Conservation (phyloP, 2,113 vertebrate genomes). For the Caranx melampygus region DNA sequence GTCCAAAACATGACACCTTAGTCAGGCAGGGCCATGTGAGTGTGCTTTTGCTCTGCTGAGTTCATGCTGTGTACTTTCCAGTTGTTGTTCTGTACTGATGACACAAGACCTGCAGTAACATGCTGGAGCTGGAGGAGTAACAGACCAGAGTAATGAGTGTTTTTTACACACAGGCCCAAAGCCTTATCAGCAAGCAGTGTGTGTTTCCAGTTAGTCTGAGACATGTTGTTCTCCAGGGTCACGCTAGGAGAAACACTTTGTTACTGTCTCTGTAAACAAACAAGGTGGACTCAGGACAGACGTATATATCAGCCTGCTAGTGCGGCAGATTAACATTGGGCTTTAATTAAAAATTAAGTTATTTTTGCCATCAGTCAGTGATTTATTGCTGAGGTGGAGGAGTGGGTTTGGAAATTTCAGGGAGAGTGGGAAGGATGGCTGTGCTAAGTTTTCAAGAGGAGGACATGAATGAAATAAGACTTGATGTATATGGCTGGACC, state of each 20-base stretch:
- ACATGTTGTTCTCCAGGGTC: slow-evolving; percentile 66
- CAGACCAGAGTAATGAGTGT: slow-evolving; percentile 53
- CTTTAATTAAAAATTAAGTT: background rate
- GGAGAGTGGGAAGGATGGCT: too few relatives aligned
- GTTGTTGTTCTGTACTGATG: slow-evolving; percentile 29
- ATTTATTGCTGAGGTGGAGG: background rate
- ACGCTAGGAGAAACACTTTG: slow-evolving; percentile 33
- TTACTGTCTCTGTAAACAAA: slow-evolving; percentile 28
- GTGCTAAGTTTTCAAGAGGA: too few relatives aligned
- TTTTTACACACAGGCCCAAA: slow-evolving; percentile 46
- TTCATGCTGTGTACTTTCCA: slow-evolving; percentile 22
- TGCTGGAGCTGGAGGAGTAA: slow-evolving; percentile 56
- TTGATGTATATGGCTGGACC: too few relatives aligned
- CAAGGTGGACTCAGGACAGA: background rate
- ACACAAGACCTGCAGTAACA: slow-evolving; percentile 60
- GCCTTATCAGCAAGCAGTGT: slow-evolving; percentile 58
- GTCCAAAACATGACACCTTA: background rate
- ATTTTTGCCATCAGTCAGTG: background rate
- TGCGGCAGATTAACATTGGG: background rate
- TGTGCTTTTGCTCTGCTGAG: slow-evolving; percentile 24
- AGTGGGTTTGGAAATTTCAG: background rate
- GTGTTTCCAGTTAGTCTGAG: slow-evolving; percentile 51
- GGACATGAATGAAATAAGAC: too few relatives aligned
- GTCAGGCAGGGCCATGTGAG: background rate
- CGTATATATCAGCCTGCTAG: background rate